These are phyloP conservation scores for Onchidella celtica DNA, from an alignment of 2,888 invertebrate species.

Conservation along the genomic window DNA sequence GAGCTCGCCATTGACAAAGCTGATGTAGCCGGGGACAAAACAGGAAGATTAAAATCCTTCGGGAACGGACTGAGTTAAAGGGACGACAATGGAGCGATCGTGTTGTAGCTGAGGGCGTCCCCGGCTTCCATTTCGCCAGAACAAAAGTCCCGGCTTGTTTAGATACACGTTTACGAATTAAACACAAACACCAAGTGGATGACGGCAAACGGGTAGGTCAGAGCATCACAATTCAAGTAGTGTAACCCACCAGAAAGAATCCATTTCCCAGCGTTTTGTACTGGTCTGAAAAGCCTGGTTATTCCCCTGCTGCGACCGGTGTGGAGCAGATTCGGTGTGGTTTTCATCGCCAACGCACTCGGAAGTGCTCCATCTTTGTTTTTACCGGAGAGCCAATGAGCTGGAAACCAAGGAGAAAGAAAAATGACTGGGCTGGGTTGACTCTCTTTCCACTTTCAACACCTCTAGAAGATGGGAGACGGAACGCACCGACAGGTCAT, in stretches of 20 bases:
- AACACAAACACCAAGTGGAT: slow-evolving; percentile 6
- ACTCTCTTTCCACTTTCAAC: neutral
- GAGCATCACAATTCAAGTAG: slow-evolving; percentile 9
- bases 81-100: too few species aligned
- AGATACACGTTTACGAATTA: slow-evolving; percentile 7
- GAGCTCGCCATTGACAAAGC: neutral
- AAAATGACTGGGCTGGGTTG: neutral
- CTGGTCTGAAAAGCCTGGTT: slow-evolving; percentile 18
- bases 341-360: neutral
- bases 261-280: slow-evolving; percentile 26
- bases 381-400: neutral
- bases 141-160: neutral
- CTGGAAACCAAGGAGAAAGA: neutral
- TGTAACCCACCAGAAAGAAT: slow-evolving; percentile 32
- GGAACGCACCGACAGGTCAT: neutral
- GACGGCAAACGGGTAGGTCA: slow-evolving; percentile 4
- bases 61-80: neutral
- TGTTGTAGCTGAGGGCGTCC: too few species aligned
- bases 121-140: neutral
- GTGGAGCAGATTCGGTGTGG: neutral
- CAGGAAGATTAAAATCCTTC: slow-evolving; percentile 2
- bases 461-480: neutral
- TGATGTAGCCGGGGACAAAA: neutral
- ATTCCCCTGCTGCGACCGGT: neutral
- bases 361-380: slow-evolving; percentile 29